These are phyloP conservation scores for Pristionchus japonicus DNA, from an alignment of 2,888 invertebrate genomes.

Conservation along the genomic window DNA sequence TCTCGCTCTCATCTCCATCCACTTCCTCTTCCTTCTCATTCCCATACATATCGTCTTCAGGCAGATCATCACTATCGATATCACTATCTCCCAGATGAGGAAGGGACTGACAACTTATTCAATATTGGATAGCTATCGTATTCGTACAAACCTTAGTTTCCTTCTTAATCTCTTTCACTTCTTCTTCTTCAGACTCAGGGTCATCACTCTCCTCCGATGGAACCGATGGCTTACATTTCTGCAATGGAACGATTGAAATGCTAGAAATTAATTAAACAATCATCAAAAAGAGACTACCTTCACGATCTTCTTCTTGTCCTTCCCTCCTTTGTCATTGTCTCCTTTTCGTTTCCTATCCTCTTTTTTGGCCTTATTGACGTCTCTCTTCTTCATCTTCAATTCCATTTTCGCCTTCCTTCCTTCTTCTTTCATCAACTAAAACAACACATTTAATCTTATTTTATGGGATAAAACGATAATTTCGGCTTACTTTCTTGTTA, in stretches of 20 bases:
- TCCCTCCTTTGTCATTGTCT: not conserved
- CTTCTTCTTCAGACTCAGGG: not conserved
- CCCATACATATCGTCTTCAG: slow-evolving; percentile 27
- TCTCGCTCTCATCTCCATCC: slow-evolving; percentile 26
- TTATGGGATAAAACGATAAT: not conserved
- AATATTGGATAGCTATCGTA: too few relatives aligned
- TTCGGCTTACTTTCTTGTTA: not conserved
- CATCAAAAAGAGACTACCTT: not conserved
- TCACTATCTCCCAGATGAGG: slow-evolving; percentile 9
- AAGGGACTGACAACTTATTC: not conserved
- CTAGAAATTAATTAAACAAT: too few relatives aligned
- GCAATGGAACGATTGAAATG: not conserved
- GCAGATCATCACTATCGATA: slow-evolving; percentile 38
- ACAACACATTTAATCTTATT: not conserved
- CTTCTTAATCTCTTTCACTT: not conserved
- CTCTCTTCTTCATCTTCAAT: slow-evolving; percentile 18
- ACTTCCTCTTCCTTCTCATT: slow-evolving; percentile 39
- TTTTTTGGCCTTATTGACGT: not conserved
- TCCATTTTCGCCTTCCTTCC: not conserved
- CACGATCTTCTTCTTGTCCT: slow-evolving; percentile 4
- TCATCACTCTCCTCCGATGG: not conserved
- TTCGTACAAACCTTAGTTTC: not conserved
- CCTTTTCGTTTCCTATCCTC: not conserved
- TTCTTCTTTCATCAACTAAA: not conserved
- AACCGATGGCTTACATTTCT: not conserved